Percentiles rank a stretch among this genome's conserved stretches.
These are phyloP conservation scores for Chelon labrosus DNA, from an alignment of 2,797 vertebrate genomes.

Conservation along the genomic window DNA sequence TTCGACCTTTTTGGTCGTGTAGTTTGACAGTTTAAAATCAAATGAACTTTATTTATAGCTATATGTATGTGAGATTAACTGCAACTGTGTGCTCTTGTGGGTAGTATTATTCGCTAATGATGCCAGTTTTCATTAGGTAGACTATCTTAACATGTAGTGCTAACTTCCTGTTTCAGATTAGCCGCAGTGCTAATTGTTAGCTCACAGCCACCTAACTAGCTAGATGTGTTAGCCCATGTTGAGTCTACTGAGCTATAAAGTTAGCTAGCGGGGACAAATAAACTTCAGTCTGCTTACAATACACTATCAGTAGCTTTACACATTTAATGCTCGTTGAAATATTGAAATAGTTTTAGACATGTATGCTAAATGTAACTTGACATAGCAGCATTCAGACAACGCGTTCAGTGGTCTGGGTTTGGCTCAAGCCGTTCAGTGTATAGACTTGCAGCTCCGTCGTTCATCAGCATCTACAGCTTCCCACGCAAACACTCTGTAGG, in stretches of 20 bases:
- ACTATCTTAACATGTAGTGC: too few relatives aligned
- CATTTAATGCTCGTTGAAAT: not conserved
- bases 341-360: slow-evolving; percentile 3
- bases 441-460: slow-evolving; percentile 51
- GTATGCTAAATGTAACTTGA: slow-evolving; percentile 2
- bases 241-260: not conserved
- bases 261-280: not conserved
- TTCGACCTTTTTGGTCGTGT: too few relatives aligned
- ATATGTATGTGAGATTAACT: not conserved
- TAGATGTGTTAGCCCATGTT: not conserved
- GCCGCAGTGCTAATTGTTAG: not conserved
- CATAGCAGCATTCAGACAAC: slow-evolving; percentile 6
- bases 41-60: too few relatives aligned
- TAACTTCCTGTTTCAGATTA: too few relatives aligned
- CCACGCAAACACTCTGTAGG: slow-evolving; percentile 66
- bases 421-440: slow-evolving; percentile 31
- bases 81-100: not conserved
- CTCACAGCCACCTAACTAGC: not conserved
- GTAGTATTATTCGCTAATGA: not conserved
- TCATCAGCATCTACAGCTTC: slow-evolving; percentile 63
- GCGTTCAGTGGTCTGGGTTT: not conserved
- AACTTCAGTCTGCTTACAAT: not conserved
- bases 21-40: too few relatives aligned
- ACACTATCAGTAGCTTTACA: not conserved
- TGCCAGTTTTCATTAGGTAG: too few relatives aligned